Evolutionary conservation across 2,888 invertebrate species (phyloP), one percentile per base, ranked within the genome.

Genomic region (Neuroscelio doddi): DNA sequence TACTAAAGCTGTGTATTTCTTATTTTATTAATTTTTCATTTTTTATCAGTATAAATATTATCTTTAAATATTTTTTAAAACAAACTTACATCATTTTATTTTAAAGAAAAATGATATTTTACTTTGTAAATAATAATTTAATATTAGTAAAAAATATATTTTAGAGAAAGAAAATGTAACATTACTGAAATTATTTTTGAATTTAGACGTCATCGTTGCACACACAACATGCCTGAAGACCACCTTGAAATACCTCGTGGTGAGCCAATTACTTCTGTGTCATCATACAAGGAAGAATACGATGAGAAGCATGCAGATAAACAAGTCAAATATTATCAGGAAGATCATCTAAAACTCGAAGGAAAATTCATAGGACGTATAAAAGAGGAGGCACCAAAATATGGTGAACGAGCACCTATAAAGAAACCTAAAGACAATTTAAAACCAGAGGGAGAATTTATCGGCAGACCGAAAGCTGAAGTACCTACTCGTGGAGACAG

Each of bases 331-430:
- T 87, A 87, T 71, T 87, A 88, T 70, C 89, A 91, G 80, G 90
- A 90, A 79, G 92, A 93, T 80, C 90, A 93, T 78, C 86, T 93
- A 42, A 90, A 89, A 51, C 87, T 90, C 72, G 92, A 92, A 78
- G 92, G 92, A n/a, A 90, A 88, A 1, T 89, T 89, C 70, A 80
- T 85, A 44, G 87, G 86, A 0, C 77, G 87, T 56, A 85, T 87
- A 1, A 82, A 83, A 39, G 84, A 85, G 41, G 73, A 83, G 1
- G 80, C 78, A 5, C 80, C 78, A 1, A 78, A 79, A 64, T 64
- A 79, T 30, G 86, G 84, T n/a, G 87, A 87, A 7, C 76, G 87
- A 53, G 74, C 86, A n/a, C 70, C 67, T n/a, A 63, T 69, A 1
- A 47, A 41, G 1, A 69, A 56, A 24, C 69, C 57, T 0, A 36